Conservation (phyloP, 2,888 invertebrate species). For the Campopleginae sp. region DNA sequence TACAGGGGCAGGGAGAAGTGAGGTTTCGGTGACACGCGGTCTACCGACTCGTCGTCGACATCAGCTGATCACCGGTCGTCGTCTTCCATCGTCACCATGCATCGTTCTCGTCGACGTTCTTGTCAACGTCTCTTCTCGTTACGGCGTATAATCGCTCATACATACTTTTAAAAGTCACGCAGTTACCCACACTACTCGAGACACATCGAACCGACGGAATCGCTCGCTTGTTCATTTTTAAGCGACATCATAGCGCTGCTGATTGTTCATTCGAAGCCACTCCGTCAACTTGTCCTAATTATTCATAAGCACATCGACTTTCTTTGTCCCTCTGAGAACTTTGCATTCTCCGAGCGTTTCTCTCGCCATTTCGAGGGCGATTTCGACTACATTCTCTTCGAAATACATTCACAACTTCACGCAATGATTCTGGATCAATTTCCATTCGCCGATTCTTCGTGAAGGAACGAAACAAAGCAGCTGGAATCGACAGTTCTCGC, state of each 20-base stretch:
- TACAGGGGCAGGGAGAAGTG: slow-evolving; percentile 69
- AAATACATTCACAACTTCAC: neutral
- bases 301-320: neutral
- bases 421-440: too few relatives aligned
- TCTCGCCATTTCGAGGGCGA: neutral
- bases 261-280: neutral
- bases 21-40: slow-evolving; percentile 82
- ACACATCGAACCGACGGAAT: slow-evolving; percentile 47
- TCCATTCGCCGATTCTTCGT: too few relatives aligned
- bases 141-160: neutral
- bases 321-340: neutral
- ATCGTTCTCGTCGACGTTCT: slow-evolving; percentile 42
- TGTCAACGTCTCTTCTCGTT: slow-evolving; percentile 27
- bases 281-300: neutral
- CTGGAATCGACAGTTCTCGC: too few relatives aligned
- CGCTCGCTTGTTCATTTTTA: slow-evolving; percentile 51
- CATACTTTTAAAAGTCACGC: neutral
- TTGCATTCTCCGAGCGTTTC: neutral
- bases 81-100: slow-evolving; percentile 66
- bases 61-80: slow-evolving; percentile 75
- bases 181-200: neutral
- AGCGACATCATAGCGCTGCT: neutral
- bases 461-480: too few relatives aligned
- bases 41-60: slow-evolving; percentile 75
- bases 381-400: neutral